Percentiles rank a stretch among this genome's conserved stretches.
These are phyloP conservation scores for Sinotaia quadrata DNA, from an alignment of 2,888 invertebrate species.

Conservation along the genomic window DNA sequence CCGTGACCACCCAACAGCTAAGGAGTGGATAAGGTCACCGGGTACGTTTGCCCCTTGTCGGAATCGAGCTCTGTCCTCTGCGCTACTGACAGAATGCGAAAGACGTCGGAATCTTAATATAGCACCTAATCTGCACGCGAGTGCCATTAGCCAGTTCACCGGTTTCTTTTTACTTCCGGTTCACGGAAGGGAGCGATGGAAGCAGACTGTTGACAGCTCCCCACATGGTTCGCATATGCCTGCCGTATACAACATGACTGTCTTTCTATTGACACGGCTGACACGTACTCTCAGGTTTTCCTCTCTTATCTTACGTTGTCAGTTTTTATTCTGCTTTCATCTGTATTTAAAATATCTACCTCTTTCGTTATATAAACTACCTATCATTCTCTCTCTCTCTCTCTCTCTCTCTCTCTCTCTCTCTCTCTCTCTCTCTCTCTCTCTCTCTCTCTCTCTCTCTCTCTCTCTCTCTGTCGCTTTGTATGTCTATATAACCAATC, in stretches of 20 bases:
- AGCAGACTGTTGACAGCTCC: not conserved
- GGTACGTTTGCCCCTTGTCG: no score
- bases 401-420: not conserved
- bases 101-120: no score
- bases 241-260: no score
- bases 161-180: constrained; percentile 16
- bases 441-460: constrained; percentile 9
- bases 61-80: no score
- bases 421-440: constrained; percentile 11
- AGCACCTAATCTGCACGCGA: not conserved
- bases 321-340: no score
- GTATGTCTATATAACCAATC: not conserved
- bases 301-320: no score
- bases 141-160: not conserved
- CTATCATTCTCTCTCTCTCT: not conserved
- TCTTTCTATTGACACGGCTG: no score
- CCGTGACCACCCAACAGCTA: no score
- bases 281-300: no score
- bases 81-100: no score
- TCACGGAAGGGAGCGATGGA: constrained; percentile 10
- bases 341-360: no score
- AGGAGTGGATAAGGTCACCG: no score
- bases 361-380: not conserved
- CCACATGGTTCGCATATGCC: not conserved
- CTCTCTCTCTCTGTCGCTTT: constrained; percentile 2